Evolutionary conservation across 2,888 invertebrate species (phyloP).

Genomic region (Microplitis manilae): DNA sequence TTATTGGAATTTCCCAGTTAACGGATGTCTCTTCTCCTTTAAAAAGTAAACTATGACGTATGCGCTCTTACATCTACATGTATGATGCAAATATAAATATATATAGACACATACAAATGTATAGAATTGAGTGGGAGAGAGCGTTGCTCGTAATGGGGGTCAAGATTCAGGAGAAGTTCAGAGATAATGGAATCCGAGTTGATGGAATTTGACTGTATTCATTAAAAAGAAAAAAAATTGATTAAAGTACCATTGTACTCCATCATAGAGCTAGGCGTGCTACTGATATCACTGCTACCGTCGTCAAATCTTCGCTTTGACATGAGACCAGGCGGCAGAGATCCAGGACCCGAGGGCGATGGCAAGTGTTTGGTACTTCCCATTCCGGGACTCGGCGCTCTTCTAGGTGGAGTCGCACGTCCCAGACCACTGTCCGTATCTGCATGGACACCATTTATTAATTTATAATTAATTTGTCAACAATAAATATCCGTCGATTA

Average conservation of each 20-base stretch:
- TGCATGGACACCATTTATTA: constrained; percentile 72
- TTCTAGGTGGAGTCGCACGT: constrained; percentile 88
- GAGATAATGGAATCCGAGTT: no score
- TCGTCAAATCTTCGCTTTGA: constrained; percentile 82
- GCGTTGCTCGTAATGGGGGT: no score
- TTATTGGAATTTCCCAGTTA: no score
- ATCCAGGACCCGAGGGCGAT: constrained; percentile 86
- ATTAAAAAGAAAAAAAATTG: constrained; percentile 17
- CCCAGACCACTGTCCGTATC: constrained; percentile 90
- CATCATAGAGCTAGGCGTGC: constrained; percentile 88
- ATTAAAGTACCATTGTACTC: constrained; percentile 81
- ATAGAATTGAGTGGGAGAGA: no score
- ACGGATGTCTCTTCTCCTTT: no score
- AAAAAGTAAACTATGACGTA: no score
- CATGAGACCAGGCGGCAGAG: constrained; percentile 83
- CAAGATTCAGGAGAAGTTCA: no score
- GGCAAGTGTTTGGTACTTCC: constrained; percentile 82
- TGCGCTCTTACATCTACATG: no score
- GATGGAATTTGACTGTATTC: no score
- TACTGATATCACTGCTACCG: constrained; percentile 88
- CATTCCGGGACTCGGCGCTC: constrained; percentile 89
- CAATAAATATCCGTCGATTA: constrained; percentile 18
- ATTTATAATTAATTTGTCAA: constrained; percentile 22
- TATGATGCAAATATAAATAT: no score
- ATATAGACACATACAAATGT: no score